Conservation (phyloP, 1,140 invertebrate genomes). For the Maniola jurtina region DNA sequence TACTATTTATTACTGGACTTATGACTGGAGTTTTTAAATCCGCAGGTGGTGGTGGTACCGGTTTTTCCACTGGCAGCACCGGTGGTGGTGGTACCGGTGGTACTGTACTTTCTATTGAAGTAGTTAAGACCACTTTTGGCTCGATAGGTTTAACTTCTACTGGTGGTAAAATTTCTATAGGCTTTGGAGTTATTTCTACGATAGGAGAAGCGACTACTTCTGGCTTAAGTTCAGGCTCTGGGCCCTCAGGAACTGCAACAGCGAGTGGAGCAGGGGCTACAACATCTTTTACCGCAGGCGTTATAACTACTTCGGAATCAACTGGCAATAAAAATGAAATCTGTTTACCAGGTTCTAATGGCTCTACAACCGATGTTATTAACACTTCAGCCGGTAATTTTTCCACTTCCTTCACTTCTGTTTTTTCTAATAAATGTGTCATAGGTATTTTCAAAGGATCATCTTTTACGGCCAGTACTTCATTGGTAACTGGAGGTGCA, state of each 20-base stretch:
- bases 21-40: slow-evolving; percentile 15
- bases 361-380: slow-evolving; percentile 25
- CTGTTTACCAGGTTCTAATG: slow-evolving; percentile 16
- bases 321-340: slow-evolving; percentile 21
- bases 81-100: slow-evolving; percentile 14
- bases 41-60: neutral
- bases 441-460: slow-evolving; percentile 19
- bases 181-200: slow-evolving; percentile 26
- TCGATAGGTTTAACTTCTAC: slow-evolving; percentile 8
- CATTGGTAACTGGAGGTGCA: slow-evolving; percentile 22
- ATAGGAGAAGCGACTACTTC: slow-evolving; percentile 16
- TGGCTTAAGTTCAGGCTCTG: slow-evolving; percentile 20
- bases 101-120: slow-evolving; percentile 25
- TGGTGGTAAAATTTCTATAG: slow-evolving; percentile 20
- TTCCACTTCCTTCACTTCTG: slow-evolving; percentile 8
- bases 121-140: slow-evolving; percentile 18
- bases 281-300: slow-evolving; percentile 4
- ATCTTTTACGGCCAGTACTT: slow-evolving; percentile 20
- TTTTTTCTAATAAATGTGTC: slow-evolving; percentile 4
- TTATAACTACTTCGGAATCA: slow-evolving; percentile 16
- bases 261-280: slow-evolving; percentile 5
- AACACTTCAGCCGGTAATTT: slow-evolving; percentile 32
- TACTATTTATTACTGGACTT: slow-evolving; percentile 10
- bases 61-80: neutral
- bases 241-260: slow-evolving; percentile 4